Conservation (phyloP, 2,113 vertebrate species). For the rabbit (Oryctolagus cuniculus) region DNA sequence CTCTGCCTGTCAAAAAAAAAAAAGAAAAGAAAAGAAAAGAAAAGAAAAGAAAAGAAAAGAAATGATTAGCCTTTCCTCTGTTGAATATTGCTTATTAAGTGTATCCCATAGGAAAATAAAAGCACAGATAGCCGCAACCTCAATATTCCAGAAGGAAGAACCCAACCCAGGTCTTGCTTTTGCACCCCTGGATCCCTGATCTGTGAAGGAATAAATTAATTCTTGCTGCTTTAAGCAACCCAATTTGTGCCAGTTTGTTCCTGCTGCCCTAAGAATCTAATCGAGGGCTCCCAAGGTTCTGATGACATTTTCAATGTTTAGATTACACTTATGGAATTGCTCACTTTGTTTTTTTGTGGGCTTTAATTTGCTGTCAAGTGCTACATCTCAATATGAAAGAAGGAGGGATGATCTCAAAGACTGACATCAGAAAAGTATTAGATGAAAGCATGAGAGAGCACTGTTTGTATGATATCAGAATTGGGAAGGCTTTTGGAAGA, state of each 20-base stretch:
- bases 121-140: background rate
- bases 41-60: background rate
- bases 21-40: too few species aligned
- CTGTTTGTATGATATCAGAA: background rate
- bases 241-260: background rate
- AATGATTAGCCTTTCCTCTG: background rate
- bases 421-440: background rate
- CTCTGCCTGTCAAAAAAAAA: too few species aligned
- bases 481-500: background rate
- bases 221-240: background rate
- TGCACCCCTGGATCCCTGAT: too few species aligned
- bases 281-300: background rate
- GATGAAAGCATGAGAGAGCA: background rate
- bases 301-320: background rate
- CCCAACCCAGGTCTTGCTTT: background rate
- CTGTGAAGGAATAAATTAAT: background rate
- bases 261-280: background rate
- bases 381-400: background rate
- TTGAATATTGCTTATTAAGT: background rate
- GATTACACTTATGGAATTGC: background rate
- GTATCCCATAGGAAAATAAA: background rate
- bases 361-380: background rate
- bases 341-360: background rate
- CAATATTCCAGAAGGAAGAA: background rate
- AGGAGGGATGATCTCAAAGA: background rate